Conservation (phyloP, 2,113 vertebrate genomes). For the Pleuronectes platessa region DNA sequence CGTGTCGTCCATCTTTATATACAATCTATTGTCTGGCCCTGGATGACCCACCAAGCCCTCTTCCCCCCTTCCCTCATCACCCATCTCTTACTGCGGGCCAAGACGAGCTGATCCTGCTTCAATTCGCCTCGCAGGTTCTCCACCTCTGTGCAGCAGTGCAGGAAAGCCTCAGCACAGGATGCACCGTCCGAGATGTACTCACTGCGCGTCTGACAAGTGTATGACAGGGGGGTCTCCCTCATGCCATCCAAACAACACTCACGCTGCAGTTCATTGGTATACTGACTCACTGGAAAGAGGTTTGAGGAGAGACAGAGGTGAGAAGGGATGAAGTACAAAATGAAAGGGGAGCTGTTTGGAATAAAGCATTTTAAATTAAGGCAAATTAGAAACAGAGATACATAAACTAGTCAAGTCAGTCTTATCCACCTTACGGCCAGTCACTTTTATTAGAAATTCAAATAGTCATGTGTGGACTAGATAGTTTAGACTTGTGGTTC, state of each 20-base stretch:
- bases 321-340: background rate
- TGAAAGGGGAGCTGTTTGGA: background rate
- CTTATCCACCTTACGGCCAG: no score
- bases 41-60: background rate
- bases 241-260: conserved; percentile 88
- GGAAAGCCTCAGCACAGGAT: conserved; percentile 81
- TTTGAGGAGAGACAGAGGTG: background rate
- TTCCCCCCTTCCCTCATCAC: background rate
- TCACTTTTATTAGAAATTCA: no score
- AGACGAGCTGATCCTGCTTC: conserved; percentile 31
- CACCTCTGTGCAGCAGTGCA: conserved; percentile 84
- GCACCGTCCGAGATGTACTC: conserved; percentile 77
- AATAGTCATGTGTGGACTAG: background rate
- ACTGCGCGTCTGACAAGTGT: conserved; percentile 78
- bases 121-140: conserved; percentile 9
- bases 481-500: background rate
- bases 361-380: background rate
- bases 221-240: conserved; percentile 76
- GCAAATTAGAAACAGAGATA: background rate
- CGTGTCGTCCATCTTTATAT: no score
- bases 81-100: conserved; percentile 74
- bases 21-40: background rate
- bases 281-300: conserved; percentile 73
- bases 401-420: no score
- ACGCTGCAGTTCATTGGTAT: conserved; percentile 39